phyloP scores from a whole-genome alignment of 2,888 invertebrate species.

The Ichneumoninae sp. region DNA sequence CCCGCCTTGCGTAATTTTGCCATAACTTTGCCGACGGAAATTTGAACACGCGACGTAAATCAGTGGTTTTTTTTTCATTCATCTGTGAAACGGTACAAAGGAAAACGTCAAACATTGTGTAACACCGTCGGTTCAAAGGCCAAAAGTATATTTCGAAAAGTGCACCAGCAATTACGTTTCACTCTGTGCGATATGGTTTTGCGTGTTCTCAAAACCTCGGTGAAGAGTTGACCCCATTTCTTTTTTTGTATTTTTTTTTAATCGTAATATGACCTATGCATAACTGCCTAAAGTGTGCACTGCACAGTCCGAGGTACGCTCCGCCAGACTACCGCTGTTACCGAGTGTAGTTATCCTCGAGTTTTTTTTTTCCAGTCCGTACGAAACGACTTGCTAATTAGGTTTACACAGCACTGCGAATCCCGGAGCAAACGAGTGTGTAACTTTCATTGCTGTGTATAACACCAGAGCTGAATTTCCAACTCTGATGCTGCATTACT shows the following conservation, averaged over 20 bases:
- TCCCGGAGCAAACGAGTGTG: constrained; percentile 72
- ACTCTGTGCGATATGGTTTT: background rate
- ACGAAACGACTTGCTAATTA: constrained; percentile 73
- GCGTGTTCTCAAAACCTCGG: background rate
- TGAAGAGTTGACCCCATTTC: constrained; percentile 27
- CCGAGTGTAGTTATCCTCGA: constrained; percentile 48
- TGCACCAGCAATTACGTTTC: background rate
- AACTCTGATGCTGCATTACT: constrained; percentile 8
- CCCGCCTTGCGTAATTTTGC: constrained; percentile 13
- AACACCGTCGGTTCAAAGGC: background rate
- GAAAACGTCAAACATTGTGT: constrained; percentile 8
- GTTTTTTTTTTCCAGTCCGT: constrained; percentile 42
- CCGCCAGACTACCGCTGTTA: background rate
- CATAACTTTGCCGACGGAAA: background rate
- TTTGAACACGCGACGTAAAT: background rate
- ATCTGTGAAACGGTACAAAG: constrained; percentile 19
- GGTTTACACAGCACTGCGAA: constrained; percentile 74
- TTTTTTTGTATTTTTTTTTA: constrained; percentile 66
- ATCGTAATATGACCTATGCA: constrained; percentile 13
- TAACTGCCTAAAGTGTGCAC: constrained; percentile 2
- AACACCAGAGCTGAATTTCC: constrained; percentile 12
- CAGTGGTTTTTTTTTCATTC: constrained; percentile 1
- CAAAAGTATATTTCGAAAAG: background rate
- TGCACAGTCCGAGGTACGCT: background rate
- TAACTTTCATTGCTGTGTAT: constrained; percentile 63